These are phyloP conservation scores for Leptobrachium leishanense DNA, from an alignment of 2,113 vertebrate species.

Conservation along the genomic window DNA sequence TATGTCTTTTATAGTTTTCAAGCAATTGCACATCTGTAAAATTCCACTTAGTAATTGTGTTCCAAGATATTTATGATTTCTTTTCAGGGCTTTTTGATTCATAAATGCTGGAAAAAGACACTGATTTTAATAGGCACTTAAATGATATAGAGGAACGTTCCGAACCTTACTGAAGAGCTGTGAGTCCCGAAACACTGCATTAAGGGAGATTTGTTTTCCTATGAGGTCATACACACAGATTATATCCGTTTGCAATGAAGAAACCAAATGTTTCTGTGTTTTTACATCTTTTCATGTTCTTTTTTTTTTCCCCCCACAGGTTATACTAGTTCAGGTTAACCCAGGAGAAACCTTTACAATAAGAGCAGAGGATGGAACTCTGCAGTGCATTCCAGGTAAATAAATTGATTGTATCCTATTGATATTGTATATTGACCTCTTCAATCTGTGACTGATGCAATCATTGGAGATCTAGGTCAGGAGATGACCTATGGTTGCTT, in stretches of 20 bases:
- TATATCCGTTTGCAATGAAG: background rate
- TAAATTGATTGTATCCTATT: no score
- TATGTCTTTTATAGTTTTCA: no score
- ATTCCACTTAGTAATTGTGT: background rate
- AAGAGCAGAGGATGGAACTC: slow-evolving; percentile 90
- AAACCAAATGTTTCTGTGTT: slow-evolving; percentile 21
- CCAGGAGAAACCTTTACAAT: slow-evolving; percentile 97
- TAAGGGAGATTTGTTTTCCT: background rate
- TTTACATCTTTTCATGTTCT: slow-evolving; percentile 49
- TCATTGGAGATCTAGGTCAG: no score
- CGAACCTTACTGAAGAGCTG: background rate
- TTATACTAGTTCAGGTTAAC: slow-evolving; percentile 97
- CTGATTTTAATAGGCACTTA: background rate
- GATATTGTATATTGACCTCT: no score
- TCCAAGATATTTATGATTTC: background rate
- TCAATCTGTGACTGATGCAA: no score
- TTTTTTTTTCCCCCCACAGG: slow-evolving; percentile 67
- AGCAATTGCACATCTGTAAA: no score
- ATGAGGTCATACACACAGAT: background rate
- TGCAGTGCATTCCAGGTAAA: slow-evolving; percentile 97
- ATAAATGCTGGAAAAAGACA: background rate
- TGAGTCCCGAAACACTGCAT: background rate
- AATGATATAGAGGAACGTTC: background rate
- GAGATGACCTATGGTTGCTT: no score
- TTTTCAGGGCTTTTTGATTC: background rate